Evolutionary conservation across 2,888 invertebrate species (phyloP), one percentile per base, ranked within the genome.

Genomic region (Operophtera brumata): DNA sequence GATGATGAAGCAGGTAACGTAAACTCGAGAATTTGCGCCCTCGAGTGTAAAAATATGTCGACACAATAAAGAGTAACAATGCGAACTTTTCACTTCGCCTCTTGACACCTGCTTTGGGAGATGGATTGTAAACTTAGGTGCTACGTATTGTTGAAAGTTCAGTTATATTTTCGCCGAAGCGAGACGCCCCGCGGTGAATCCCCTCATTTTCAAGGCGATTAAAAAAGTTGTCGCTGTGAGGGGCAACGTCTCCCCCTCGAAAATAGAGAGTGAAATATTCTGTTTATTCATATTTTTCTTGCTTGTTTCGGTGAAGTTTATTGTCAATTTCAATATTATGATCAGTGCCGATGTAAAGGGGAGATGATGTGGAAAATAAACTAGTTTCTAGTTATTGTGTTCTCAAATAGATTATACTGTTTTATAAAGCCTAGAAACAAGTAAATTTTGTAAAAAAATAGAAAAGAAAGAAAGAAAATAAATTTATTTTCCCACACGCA

Each of bases 61-160:
- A 67, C 70, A 69, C 73, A 77, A 76, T 74, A 69, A 72, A 66
- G 64, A 71, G 58, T 61, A 69, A 81, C 79, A 82, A 82, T 77
- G 63, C 72, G 62, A 81, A 82, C 75, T 83, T 82, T 80, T 77
- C 73, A 75, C 74, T 80, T 75, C 68, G 63, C 74, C 74, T 71
- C 75, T 78, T 81, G 80, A 79, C 80, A 82, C 76, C 75, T 80
- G 77, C 57, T 75, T 73, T 65, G 63, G 54, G 70, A 79, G 76
- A 82, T 81, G 80, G 79, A 84, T 80, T 78, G 77, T 71, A 73
- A 65, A 47, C 42, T 46, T 30, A 30, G 9, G 7, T 50, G 25
- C 47, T 47, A 34, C 32, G 39, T 52, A 52, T 46, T 66, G 57
- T 56, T 44, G 54, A 64, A 71, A 68, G 66, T 73, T 73, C 14